phyloP scores from a whole-genome alignment of 2,888 invertebrate species.

The Xylota segnis region DNA sequence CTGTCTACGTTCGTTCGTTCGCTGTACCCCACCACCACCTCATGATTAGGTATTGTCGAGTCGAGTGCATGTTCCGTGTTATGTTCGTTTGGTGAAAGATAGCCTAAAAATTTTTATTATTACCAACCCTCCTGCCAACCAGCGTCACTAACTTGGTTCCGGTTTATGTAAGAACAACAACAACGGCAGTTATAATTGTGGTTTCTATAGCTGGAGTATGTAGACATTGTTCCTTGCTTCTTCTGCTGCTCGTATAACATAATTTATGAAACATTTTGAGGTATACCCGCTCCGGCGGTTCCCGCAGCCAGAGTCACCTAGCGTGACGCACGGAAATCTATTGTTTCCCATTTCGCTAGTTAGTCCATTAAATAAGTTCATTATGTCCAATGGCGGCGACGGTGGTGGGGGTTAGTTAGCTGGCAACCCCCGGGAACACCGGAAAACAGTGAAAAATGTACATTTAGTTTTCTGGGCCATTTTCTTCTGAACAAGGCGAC shows the following conservation, averaged over 20 bases:
- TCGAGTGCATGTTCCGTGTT: conserved; percentile 28
- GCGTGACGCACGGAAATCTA: conserved; percentile 77
- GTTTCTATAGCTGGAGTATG: conserved; percentile 38
- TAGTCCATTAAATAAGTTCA: conserved; percentile 77
- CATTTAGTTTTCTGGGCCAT: conserved; percentile 58
- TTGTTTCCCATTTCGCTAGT: conserved; percentile 76
- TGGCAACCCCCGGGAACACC: not conserved
- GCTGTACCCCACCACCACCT: not conserved
- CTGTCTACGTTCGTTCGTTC: not conserved
- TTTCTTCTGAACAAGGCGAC: conserved; percentile 18
- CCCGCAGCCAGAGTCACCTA: conserved; percentile 54
- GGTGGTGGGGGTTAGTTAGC: conserved; percentile 9
- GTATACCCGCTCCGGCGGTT: not conserved
- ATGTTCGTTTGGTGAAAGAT: conserved; percentile 36
- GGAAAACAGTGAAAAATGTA: conserved; percentile 57
- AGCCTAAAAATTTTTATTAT: conserved; percentile 38
- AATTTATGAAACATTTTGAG: conserved; percentile 69
- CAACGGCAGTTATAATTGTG: conserved; percentile 44
- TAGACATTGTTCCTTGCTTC: conserved; percentile 64
- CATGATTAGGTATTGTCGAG: too few relatives aligned
- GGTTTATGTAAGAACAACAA: conserved; percentile 55
- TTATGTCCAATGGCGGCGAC: conserved; percentile 54
- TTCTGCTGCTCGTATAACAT: conserved; percentile 71
- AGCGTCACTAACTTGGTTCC: conserved; percentile 69
- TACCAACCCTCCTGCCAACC: conserved; percentile 32